Evolutionary conservation across 2,113 vertebrate species (phyloP).

Genomic region (Lepisosteus oculatus): DNA sequence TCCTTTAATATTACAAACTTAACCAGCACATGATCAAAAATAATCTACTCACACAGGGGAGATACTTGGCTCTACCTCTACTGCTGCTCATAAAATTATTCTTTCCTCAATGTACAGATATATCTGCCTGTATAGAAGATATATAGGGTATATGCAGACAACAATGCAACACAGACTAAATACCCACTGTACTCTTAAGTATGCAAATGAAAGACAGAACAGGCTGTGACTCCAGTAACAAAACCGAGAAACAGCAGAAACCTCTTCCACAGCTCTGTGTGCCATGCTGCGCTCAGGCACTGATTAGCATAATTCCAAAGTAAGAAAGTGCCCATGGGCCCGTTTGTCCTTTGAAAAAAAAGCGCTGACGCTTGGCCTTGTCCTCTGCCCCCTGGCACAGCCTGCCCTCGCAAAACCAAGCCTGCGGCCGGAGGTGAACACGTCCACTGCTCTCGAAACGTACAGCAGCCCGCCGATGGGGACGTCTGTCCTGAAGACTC

Average conservation of each 20-base stretch:
- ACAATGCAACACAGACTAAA: too few relatives aligned
- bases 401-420: slow-evolving; percentile 41
- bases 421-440: slow-evolving; percentile 60
- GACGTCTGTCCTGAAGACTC: slow-evolving; percentile 55
- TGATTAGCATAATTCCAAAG: neutral
- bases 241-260: neutral
- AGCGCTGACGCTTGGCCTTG: slow-evolving; percentile 5
- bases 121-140: too few relatives aligned
- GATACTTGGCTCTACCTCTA: too few relatives aligned
- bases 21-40: too few relatives aligned
- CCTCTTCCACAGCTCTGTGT: neutral
- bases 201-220: neutral
- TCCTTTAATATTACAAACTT: too few relatives aligned
- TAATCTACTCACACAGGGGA: too few relatives aligned
- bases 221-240: neutral
- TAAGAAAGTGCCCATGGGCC: neutral
- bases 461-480: slow-evolving; percentile 56
- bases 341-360: slow-evolving; percentile 14
- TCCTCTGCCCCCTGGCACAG: slow-evolving; percentile 26
- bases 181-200: too few relatives aligned
- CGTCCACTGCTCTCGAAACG: slow-evolving; percentile 59
- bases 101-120: too few relatives aligned
- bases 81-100: too few relatives aligned
- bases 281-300: neutral
- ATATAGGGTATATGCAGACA: too few relatives aligned